Evolutionary conservation across 2,113 vertebrate species (phyloP).

Genomic region (Petaurus breviceps): DNA sequence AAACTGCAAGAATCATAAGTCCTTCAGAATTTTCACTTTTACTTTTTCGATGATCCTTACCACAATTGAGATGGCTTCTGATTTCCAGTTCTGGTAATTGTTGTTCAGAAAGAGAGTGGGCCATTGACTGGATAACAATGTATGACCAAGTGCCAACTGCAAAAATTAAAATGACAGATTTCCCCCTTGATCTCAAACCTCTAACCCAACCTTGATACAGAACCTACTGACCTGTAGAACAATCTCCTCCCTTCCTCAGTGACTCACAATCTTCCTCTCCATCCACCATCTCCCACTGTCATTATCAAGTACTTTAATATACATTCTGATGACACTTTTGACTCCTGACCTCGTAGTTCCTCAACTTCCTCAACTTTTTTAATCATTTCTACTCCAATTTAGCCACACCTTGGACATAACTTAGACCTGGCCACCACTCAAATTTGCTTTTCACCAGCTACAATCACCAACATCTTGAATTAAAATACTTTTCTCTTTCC

Average conservation of each 20-base stretch:
- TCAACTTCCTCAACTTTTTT: not conserved
- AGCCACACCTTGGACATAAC: not conserved
- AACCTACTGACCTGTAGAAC: not conserved
- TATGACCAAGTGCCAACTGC: not conserved
- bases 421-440: not conserved
- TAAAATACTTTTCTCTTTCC: conserved; percentile 10
- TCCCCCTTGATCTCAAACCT: not conserved
- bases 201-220: not conserved
- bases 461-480: conserved; percentile 1
- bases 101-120: not conserved
- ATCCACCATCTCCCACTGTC: not conserved
- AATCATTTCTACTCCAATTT: not conserved
- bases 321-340: not conserved
- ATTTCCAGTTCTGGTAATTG: conserved; percentile 6
- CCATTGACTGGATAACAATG: not conserved
- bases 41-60: conserved; percentile 23
- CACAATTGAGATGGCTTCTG: conserved; percentile 25
- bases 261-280: not conserved
- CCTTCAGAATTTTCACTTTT: not conserved
- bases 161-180: not conserved
- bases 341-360: not conserved
- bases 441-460: conserved; percentile 5
- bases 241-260: not conserved
- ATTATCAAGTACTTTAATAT: not conserved
- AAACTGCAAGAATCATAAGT: not conserved